phyloP scores from a whole-genome alignment of 2,113 vertebrate species.

The Apus apus region DNA sequence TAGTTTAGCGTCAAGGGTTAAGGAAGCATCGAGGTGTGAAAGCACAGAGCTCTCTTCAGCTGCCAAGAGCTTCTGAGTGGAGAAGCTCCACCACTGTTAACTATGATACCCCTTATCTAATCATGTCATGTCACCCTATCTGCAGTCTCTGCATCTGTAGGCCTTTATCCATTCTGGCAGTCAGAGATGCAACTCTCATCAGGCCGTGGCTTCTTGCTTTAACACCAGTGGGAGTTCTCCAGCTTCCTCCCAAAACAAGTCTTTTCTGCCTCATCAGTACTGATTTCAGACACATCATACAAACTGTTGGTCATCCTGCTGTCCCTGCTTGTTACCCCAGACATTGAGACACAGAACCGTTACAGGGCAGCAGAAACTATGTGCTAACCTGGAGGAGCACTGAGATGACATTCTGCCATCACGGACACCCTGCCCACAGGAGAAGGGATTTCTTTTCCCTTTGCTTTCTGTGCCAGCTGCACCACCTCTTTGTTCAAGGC shows the following conservation, averaged over 20 bases:
- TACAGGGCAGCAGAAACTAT: background rate
- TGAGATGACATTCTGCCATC: background rate
- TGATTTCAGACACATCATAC: background rate
- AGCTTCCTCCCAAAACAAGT: background rate
- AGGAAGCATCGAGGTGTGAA: background rate
- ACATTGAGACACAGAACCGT: background rate
- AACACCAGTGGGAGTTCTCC: background rate
- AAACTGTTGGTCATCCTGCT: background rate
- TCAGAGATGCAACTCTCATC: background rate
- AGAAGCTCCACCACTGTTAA: background rate
- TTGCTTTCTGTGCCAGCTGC: background rate
- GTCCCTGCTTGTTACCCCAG: background rate
- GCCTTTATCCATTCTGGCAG: background rate
- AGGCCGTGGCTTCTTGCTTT: background rate
- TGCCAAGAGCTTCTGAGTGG: background rate
- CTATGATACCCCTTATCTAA: background rate
- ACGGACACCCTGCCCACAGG: fast-evolving
- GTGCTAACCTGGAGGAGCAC: background rate
- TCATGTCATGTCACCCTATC: background rate
- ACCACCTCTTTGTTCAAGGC: background rate
- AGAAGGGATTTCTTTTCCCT: background rate
- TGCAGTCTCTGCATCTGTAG: background rate
- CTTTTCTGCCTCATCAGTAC: background rate
- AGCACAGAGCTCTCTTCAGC: background rate
- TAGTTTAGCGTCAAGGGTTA: background rate